Conservation (phyloP, 2,113 vertebrate genomes). For the Telmatochromis sp. region DNA sequence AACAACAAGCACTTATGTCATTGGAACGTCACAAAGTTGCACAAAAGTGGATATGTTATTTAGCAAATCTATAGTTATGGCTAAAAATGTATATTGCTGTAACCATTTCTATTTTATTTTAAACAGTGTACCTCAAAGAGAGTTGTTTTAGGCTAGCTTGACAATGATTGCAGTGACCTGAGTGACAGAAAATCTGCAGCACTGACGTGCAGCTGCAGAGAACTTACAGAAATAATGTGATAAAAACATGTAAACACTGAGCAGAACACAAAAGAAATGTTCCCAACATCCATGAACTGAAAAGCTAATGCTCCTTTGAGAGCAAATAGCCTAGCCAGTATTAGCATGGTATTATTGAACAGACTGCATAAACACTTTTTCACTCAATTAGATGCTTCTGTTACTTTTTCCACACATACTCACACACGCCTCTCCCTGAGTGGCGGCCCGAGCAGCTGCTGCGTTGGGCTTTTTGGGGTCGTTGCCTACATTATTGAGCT, state of each 20-base stretch:
- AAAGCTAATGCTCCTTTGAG: background rate
- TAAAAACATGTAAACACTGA: background rate
- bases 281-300: background rate
- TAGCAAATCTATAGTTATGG: background rate
- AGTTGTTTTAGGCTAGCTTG: background rate
- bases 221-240: background rate
- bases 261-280: background rate
- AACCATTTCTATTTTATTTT: background rate
- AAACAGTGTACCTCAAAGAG: background rate
- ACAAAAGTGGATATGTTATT: background rate
- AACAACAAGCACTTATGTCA: background rate
- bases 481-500: slow-evolving; percentile 60
- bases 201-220: background rate
- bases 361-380: background rate
- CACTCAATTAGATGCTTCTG: background rate
- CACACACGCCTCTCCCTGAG: background rate
- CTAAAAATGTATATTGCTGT: background rate
- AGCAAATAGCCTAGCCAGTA: background rate
- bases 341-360: background rate
- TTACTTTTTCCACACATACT: background rate
- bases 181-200: background rate
- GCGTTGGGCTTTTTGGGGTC: slow-evolving; percentile 47
- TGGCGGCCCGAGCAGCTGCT: slow-evolving; percentile 60
- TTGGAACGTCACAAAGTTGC: background rate
- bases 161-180: background rate